Base-by-base conservation (phyloP, 2,888 invertebrate species). In the Boloria selene region DNA sequence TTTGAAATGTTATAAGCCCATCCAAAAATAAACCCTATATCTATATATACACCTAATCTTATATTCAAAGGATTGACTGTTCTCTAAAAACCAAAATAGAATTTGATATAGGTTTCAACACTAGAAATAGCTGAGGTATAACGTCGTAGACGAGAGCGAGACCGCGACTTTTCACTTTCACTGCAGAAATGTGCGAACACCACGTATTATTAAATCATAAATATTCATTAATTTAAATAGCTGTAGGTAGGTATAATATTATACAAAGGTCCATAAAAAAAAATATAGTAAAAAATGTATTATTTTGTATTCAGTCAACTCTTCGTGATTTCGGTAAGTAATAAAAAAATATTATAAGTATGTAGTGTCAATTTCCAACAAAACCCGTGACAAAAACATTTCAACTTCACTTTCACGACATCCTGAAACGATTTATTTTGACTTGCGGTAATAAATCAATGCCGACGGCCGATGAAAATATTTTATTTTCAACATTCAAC, bases 161-260 rank as follows among this genome's bases (percentile, higher is more conserved):
- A 74, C 77, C 74, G 65, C 84, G 84, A 86, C 87, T 88, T 87
- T 84, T 88, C 86, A 88, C 88, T 88, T 87, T 88, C 87, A 80
- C 82, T 76, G 69, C 69, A 77, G 76, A 82, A 80, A 77, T 81
- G 79, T 80, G 78, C 77, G 76, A 72, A 73, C 68, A 73, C 74
- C 73, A 52, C 58, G 18, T 59, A 61, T 38, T 58, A 47, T 49
- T 22, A 44, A 55, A 66, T 61, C 49, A 52, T 56, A 44, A 17
- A 51, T n/a, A 13, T 50, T 14, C 50, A 16, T 44, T 31, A 13
- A 6, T 45, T 4, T 16, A 26, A 54, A 49, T 17, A 22, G n/a
- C n/a, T n/a, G n/a, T n/a, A n/a, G n/a, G n/a, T n/a, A n/a, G 2
- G 18, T n/a, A 47, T n/a, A 18, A 31, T 13, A 4, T 26, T 52